Percentiles rank a stretch among this genome's conserved stretches.
Conservation (phyloP, 1,140 invertebrate species). For the Papilio dardanus region DNA sequence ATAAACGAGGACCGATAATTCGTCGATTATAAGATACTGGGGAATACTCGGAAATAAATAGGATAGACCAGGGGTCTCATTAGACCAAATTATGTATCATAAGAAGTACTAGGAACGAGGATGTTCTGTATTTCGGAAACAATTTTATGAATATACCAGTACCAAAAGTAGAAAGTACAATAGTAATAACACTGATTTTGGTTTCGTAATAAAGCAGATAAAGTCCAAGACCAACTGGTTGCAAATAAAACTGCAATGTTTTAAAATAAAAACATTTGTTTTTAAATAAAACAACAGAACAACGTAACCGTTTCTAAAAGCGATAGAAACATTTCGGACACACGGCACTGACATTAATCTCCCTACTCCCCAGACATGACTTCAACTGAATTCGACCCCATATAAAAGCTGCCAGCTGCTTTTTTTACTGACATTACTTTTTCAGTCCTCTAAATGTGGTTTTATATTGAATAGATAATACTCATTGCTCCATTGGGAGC, state of each 20-base stretch:
- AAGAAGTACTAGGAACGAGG: too few relatives aligned
- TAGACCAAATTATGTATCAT: too few relatives aligned
- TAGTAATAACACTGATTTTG: too few relatives aligned
- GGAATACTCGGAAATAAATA: too few relatives aligned
- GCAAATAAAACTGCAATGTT: background rate
- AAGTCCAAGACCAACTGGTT: background rate
- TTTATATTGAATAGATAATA: constrained; percentile 19
- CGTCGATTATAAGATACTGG: too few relatives aligned
- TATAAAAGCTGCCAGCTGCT: constrained; percentile 10
- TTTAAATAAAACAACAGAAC: background rate
- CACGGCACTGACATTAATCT: constrained; percentile 27
- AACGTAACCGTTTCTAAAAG: constrained; percentile 20
- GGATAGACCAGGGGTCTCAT: too few relatives aligned
- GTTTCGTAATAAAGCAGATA: too few relatives aligned
- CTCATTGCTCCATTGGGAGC: constrained; percentile 1
- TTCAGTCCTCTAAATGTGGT: constrained; percentile 20
- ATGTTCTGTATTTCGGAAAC: too few relatives aligned
- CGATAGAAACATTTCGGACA: constrained; percentile 33
- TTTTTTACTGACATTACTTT: constrained; percentile 11
- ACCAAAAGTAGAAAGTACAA: too few relatives aligned
- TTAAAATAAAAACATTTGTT: background rate
- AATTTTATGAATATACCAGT: too few relatives aligned
- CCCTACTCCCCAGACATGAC: constrained; percentile 29
- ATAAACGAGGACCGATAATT: too few relatives aligned
- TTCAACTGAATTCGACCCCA: constrained; percentile 26